Conservation (phyloP, 2,797 vertebrate species). For the Bufotes viridis region DNA sequence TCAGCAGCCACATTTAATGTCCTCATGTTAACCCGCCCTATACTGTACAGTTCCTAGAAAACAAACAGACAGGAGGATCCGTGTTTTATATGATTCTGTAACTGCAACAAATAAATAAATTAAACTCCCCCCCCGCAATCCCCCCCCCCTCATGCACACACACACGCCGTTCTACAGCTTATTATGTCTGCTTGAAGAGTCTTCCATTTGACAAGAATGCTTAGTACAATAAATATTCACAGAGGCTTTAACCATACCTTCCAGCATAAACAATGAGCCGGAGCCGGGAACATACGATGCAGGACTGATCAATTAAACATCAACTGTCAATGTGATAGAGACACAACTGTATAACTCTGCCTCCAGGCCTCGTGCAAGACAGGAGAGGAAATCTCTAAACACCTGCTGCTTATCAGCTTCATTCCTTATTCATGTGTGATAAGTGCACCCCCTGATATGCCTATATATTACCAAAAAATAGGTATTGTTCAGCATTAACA, state of each 20-base stretch:
- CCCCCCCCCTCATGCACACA: too few species aligned
- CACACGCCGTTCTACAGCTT: too few species aligned
- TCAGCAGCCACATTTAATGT: not conserved
- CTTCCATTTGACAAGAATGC: conserved; percentile 24
- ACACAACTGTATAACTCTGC: conserved; percentile 28
- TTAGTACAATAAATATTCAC: conserved; percentile 40
- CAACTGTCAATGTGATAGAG: conserved; percentile 48
- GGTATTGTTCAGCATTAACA: not conserved
- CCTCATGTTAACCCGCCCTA: not conserved
- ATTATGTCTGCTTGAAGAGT: conserved; percentile 26
- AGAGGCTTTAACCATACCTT: conserved; percentile 38
- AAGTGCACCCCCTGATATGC: not conserved
- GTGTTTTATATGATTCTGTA: not conserved
- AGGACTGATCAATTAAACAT: conserved; percentile 53
- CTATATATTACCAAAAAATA: conserved; percentile 12
- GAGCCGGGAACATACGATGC: conserved; percentile 5
- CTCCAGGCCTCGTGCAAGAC: conserved; percentile 15
- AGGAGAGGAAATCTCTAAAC: conserved; percentile 20
- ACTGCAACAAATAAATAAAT: not conserved
- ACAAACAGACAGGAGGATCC: too few species aligned
- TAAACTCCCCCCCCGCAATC: too few species aligned
- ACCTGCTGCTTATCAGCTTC: conserved; percentile 13
- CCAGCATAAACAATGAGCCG: conserved; percentile 43
- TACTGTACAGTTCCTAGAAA: not conserved
- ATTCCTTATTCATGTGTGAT: conserved; percentile 22